Evolutionary conservation across 2,797 vertebrate genomes (phyloP), one percentile per base, ranked within the genome.

Genomic region (Echeneis naucrates): DNA sequence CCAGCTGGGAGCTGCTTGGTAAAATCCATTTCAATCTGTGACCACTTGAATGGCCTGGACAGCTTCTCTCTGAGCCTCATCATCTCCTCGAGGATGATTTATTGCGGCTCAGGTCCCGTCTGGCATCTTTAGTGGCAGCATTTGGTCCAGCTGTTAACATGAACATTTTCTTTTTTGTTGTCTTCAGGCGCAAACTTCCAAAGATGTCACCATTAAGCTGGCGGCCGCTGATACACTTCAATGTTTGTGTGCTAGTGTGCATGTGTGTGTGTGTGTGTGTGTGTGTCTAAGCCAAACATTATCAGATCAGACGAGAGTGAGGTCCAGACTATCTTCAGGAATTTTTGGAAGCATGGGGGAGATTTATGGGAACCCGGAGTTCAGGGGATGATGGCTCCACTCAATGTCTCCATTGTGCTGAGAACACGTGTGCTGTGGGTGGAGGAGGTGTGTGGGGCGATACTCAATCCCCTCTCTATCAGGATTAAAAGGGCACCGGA

Each of bases 391-490:
- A 59, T 45, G 24, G 0, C 63, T 68, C 55, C 35, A 17, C 58
- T 88, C 78, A 90, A 76, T 88, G 74, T 84, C 87, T 89, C 79
- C 80, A 88, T 89, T 91, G 87, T 91, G 65, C 56, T 48, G 30
- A n/a, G 54, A 84, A 71, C 82, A 87, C 56, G 38, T 87, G 87
- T 72, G 78, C 30, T 44, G 2, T 32, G 68, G 44, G 40, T 40
- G 32, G 72, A 40, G 50, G 16, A 23, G 69, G 70, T 68, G 9
- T 35, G 38, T 14, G 16, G 50, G 40, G 4, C 27, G n/a, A 63
- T 54, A 32, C 48, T 63, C 63, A 74, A 62, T 69, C 70, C 63
- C 27, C 53, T 53, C 40, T 71, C 47, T 23, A 10, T 68, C 72
- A 40, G 53, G 72, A 80, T 87, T 77, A 83, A 77, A 77, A 78